Base-by-base conservation (phyloP, 2,797 vertebrate genomes). In the Iguana delicatissima region DNA sequence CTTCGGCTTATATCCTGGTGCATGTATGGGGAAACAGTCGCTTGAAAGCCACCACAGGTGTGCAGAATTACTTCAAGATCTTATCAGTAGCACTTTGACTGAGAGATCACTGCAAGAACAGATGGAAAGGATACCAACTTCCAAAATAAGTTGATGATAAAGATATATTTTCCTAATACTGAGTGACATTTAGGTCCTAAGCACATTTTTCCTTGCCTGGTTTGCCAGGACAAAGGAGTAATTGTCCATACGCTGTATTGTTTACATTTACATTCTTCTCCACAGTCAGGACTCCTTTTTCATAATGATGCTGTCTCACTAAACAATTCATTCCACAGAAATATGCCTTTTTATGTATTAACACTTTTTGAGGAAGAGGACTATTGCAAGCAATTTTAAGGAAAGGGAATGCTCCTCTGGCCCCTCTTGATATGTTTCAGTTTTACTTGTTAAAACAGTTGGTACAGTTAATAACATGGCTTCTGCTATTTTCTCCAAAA, bases 231-330 rank as follows among this genome's bases (percentile, higher is more conserved):
- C 0, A 10, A 12, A 67, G 38, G 92, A 74, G 1, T 82, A 73
- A 22, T 82, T 57, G 22, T 81, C 29, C 8, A 46, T 59, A 18
- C 55, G 22, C 7, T 59, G 6, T 22, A 62, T 24, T 74, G n/a
- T 26, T 88, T 83, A 46, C 9, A 9, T 46, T 74, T 29, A 2
- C 32, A 74, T 32, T 55, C 32, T 59, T 89, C 20, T 26, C 32
- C 22, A 84, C 16, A 46, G 26, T 55, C 16, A 67, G n/a, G n/a
- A 77, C 2, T 80, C 29, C 89, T 90, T 88, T n/a, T 50, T 85
- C 1, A n/a, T 55, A 85, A 85, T 91, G 46, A n/a, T 4, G 35
- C 5, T 22, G 26, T 87, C 73, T 89, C 84, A 1, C 87, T 22
- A 50, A 13, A 9, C 29, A 32, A 69, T 10, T 6, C 38, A 35